Evolutionary conservation across 1,140 invertebrate species (phyloP), one percentile per base, ranked within the genome.

Genomic region (Globodera rostochiensis): DNA sequence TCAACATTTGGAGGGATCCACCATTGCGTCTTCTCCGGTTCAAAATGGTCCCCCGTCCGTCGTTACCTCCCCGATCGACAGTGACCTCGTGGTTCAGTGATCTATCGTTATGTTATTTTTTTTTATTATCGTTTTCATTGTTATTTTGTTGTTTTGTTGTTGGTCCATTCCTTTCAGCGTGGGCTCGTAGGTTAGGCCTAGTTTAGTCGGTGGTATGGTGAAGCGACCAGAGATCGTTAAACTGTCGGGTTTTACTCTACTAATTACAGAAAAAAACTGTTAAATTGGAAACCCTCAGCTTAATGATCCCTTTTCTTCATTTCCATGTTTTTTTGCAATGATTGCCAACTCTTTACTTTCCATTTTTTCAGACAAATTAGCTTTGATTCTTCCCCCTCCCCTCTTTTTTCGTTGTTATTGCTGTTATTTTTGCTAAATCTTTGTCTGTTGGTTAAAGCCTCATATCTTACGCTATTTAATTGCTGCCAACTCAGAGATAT

Each of bases 1-100:
- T 66, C 77, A 60, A 9, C 77, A 78, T 78, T 70, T 78, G 25
- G 77, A 78, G 70, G 77, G 77, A 0, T 64, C 57, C 57, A 15
- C 57, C 11, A 19, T 6, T 19, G 11, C 57, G 50, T 53, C 50
- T 1, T 64, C 57, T 64, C 57, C 57, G 13, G 5, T 64, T 19
- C 57, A 64, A 64, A 64, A 19, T 15, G 57, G 57, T 19, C 57
- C 15, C 19, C 15, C 57, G 15, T 64, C 57, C 57, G 15, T 19
- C 57, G 13, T 64, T 64, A 19, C 57, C 19, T 64, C 57, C 5
- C 2, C 15, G 15, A 36, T 36, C 36, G 57, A 64, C 19, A 19
- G 5, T n/a, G 19, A 64, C 57, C 57, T 64, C 57, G 15, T 19
- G 57, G 13, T 64, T 15, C 57, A 64, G 57, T 64, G 53, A 64